These are phyloP conservation scores for Eucera pruinosa DNA, from an alignment of 2,888 invertebrate genomes.

Conservation along the genomic window DNA sequence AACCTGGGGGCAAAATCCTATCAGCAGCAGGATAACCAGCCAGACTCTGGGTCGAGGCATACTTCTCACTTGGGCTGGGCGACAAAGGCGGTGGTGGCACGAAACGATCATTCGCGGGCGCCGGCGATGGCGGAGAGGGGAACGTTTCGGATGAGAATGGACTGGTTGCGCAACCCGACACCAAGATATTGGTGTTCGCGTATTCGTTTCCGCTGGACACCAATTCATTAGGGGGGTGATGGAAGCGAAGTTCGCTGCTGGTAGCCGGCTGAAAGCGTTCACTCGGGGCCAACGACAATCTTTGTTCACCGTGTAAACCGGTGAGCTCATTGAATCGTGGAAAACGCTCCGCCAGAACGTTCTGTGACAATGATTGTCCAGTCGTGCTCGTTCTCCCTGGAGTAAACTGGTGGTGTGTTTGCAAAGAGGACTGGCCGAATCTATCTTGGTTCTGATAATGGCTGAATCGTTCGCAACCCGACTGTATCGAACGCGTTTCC, in stretches of 20 bases:
- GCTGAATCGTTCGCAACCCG: slow-evolving; percentile 71
- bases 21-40: slow-evolving; percentile 78
- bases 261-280: slow-evolving; percentile 67
- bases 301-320: slow-evolving; percentile 70
- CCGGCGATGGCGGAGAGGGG: slow-evolving; percentile 86
- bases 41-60: slow-evolving; percentile 80
- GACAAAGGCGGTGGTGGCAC: slow-evolving; percentile 88
- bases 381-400: slow-evolving; percentile 43
- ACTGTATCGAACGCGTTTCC: slow-evolving; percentile 64
- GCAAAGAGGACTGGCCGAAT: slow-evolving; percentile 68
- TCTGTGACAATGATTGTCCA: slow-evolving; percentile 64
- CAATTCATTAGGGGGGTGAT: slow-evolving; percentile 48
- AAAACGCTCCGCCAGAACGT: slow-evolving; percentile 67
- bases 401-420: slow-evolving; percentile 72
- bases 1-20: slow-evolving; percentile 76
- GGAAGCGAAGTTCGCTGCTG: slow-evolving; percentile 60
- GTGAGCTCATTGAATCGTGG: slow-evolving; percentile 69
- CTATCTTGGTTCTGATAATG: slow-evolving; percentile 71
- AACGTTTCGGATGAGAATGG: slow-evolving; percentile 86
- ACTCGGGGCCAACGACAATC: slow-evolving; percentile 66
- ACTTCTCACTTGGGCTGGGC: slow-evolving; percentile 85
- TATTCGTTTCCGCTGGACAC: slow-evolving; percentile 67
- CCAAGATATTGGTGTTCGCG: slow-evolving; percentile 74
- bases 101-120: slow-evolving; percentile 86
- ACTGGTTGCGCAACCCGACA: slow-evolving; percentile 55